phyloP scores from a whole-genome alignment of 2,888 invertebrate species.

The Diogma glabrata region DNA sequence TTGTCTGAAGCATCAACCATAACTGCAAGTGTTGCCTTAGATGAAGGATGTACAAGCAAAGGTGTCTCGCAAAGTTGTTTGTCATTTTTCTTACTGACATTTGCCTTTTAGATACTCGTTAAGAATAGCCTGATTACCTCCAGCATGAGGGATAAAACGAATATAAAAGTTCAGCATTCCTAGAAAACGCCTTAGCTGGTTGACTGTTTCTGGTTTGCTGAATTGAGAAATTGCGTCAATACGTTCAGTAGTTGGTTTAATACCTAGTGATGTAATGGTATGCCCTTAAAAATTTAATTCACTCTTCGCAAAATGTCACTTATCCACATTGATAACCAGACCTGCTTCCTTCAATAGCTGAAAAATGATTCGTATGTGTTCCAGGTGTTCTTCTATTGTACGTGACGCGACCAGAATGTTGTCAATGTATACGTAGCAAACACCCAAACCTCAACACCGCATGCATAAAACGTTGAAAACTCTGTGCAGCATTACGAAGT shows the following conservation, averaged over 20 bases:
- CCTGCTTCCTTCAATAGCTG: slow-evolving; percentile 19
- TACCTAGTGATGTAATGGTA: slow-evolving; percentile 8
- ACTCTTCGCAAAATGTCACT: slow-evolving; percentile 17
- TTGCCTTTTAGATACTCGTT: slow-evolving; percentile 10
- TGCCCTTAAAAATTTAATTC: slow-evolving; percentile 17
- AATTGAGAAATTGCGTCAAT: slow-evolving; percentile 16
- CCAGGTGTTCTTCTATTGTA: slow-evolving; percentile 18
- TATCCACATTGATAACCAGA: slow-evolving; percentile 19
- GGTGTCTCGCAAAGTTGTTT: slow-evolving; percentile 15
- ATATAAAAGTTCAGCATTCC: slow-evolving; percentile 17
- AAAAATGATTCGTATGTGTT: slow-evolving; percentile 22
- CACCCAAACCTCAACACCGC: slow-evolving; percentile 22
- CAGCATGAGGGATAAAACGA: slow-evolving; percentile 9
- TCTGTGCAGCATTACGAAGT: slow-evolving; percentile 27
- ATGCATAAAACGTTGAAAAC: slow-evolving; percentile 28
- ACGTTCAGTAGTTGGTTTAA: slow-evolving; percentile 15
- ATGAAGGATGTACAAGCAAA: slow-evolving; percentile 25
- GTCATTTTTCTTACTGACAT: slow-evolving; percentile 15
- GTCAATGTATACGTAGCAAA: slow-evolving; percentile 23
- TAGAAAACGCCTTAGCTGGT: slow-evolving; percentile 18
- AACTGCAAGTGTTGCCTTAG: slow-evolving; percentile 20
- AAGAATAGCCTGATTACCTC: slow-evolving; percentile 13
- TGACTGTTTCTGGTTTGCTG: slow-evolving; percentile 14
- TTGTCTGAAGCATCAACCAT: slow-evolving; percentile 24
- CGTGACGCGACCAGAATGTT: slow-evolving; percentile 23